phyloP scores from a whole-genome alignment of 2,888 invertebrate genomes.

The Plagodis pulveraria region DNA sequence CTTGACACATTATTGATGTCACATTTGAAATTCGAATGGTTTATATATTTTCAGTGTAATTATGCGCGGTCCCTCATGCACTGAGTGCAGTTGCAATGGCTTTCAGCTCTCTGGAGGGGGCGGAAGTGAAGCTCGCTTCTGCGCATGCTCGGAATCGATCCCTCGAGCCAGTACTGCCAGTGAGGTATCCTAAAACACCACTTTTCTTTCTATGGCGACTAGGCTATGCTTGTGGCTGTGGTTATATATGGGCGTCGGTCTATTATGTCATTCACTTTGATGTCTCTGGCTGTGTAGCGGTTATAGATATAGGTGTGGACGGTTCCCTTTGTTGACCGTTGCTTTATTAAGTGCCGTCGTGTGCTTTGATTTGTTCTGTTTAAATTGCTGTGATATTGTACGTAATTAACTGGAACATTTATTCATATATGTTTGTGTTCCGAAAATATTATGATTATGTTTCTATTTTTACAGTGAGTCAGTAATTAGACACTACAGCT shows the following conservation, averaged over 20 bases:
- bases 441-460: no score
- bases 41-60: constrained; percentile 43
- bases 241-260: constrained; percentile 49
- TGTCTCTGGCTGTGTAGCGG: constrained; percentile 55
- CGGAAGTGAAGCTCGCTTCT: constrained; percentile 53
- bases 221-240: constrained; percentile 41
- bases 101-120: constrained; percentile 54
- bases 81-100: constrained; percentile 80
- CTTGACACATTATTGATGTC: constrained; percentile 30
- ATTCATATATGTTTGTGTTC: no score
- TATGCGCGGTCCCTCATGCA: constrained; percentile 72
- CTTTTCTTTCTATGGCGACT: constrained; percentile 53
- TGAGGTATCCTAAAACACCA: constrained; percentile 71
- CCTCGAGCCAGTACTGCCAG: constrained; percentile 51
- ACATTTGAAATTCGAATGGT: constrained; percentile 9
- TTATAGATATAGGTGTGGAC: not conserved
- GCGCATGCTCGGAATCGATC: constrained; percentile 83
- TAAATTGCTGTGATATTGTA: no score
- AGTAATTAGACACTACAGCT: no score
- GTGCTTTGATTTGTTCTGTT: constrained; percentile 1
- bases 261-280: constrained; percentile 83
- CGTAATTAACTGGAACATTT: no score
- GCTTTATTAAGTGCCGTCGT: constrained; percentile 9
- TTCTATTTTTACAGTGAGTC: no score
- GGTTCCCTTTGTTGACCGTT: constrained; percentile 42